Base-by-base conservation (phyloP, 2,888 invertebrate genomes). In the Notodromas monacha region DNA sequence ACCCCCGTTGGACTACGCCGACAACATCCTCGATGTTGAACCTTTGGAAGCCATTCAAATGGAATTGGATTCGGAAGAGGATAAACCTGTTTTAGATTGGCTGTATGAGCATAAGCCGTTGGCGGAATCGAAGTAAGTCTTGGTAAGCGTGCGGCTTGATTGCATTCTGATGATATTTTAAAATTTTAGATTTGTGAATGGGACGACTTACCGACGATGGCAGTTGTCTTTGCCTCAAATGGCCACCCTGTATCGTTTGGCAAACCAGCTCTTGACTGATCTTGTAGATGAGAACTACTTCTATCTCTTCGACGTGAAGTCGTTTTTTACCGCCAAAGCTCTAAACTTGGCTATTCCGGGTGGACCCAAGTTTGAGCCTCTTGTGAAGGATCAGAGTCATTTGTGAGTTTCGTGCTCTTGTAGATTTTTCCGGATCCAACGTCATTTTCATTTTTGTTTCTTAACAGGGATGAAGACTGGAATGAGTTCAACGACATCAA, bases 401-500 rank as follows among this genome's bases (percentile, higher is more conserved):
- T 79, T 69, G 68, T 70, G 53, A 57, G 62, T 45, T n/a, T n/a
- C n/a, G n/a, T n/a, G n/a, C n/a, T n/a, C n/a, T n/a, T n/a, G n/a
- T n/a, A n/a, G n/a, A n/a, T n/a, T n/a, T n/a, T n/a, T n/a, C n/a
- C n/a, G n/a, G n/a, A n/a, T n/a, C n/a, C n/a, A n/a, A n/a, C n/a
- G n/a, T n/a, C n/a, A n/a, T n/a, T n/a, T n/a, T n/a, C n/a, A n/a
- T n/a, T n/a, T n/a, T n/a, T n/a, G n/a, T n/a, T n/a, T n/a, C n/a
- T n/a, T n/a, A n/a, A n/a, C 41, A 70, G 79, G 2, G 96, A 99
- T 55, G 96, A 99, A 54, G 96, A 99, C 49, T 99, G 96, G 96
- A 99, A 99, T 54, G 96, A 99, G 54, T 99, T 99, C 45, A 99
- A 99, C 55, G 96, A 99, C 45, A 96, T 99, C 40, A 96, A 99